phyloP scores from a whole-genome alignment of 2,113 vertebrate species.

The Xiphophorus hellerii region DNA sequence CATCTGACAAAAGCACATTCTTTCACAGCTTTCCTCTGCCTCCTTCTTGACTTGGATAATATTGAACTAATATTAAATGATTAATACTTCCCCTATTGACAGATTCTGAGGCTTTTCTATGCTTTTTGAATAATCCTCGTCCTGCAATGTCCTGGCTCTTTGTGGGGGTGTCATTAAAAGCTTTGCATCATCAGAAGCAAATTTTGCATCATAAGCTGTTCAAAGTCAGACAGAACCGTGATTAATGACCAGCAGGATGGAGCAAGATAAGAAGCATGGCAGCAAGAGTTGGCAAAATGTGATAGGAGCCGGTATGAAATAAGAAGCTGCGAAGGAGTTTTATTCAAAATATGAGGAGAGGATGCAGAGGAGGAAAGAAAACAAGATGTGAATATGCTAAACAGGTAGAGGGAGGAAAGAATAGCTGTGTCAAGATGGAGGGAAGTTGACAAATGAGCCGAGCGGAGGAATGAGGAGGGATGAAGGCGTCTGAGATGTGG shows the following conservation, averaged over 20 bases:
- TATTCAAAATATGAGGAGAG: constrained; percentile 20
- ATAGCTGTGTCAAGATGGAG: constrained; percentile 27
- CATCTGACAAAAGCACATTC: no score
- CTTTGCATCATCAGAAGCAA: no score
- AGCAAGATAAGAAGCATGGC: background rate
- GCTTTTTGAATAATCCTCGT: no score
- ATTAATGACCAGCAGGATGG: background rate
- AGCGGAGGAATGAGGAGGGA: constrained; percentile 13
- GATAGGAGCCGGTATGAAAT: constrained; percentile 7
- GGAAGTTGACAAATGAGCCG: constrained; percentile 18
- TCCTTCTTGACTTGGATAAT: no score
- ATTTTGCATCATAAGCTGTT: no score
- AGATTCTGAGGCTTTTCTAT: no score
- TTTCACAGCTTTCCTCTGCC: no score
- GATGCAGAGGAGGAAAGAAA: constrained; percentile 19
- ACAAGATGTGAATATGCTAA: constrained; percentile 13
- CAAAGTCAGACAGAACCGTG: background rate
- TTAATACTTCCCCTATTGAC: no score
- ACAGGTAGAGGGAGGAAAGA: constrained; percentile 2
- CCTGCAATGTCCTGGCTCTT: no score
- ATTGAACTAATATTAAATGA: no score
- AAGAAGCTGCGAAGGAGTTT: constrained; percentile 3
- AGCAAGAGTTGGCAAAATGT: background rate
- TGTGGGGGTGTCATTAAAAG: no score
- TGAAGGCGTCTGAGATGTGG: constrained; percentile 1